phyloP scores from a whole-genome alignment of 2,113 vertebrate genomes.

The Peucedramus taeniatus region DNA sequence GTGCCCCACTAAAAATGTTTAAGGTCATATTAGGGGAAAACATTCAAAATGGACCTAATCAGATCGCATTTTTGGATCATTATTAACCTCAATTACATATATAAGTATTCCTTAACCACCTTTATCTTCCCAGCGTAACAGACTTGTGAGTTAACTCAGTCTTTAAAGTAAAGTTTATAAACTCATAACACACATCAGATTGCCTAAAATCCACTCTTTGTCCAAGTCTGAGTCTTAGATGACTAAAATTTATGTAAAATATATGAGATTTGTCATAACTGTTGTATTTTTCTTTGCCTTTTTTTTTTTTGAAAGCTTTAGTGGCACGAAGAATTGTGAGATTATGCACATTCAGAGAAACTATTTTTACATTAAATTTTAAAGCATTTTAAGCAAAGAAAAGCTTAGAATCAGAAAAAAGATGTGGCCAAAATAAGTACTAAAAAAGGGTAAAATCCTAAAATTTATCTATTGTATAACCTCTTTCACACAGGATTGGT shows the following conservation, averaged over 20 bases:
- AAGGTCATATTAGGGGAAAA: not conserved
- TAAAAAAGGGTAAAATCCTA: not conserved
- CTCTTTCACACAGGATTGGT: not conserved
- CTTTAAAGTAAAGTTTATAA: not conserved
- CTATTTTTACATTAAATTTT: not conserved
- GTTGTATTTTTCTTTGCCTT: not conserved
- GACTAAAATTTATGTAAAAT: not conserved
- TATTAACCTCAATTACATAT: not conserved
- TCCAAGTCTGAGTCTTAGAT: not conserved
- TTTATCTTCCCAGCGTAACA: not conserved
- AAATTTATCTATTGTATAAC: not conserved
- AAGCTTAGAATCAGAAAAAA: not conserved
- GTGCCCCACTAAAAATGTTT: not conserved
- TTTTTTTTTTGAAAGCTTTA: not conserved
- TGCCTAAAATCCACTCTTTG: not conserved
- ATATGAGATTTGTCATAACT: not conserved
- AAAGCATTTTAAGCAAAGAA: not conserved
- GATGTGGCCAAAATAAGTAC: not conserved
- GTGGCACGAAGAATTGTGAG: not conserved
- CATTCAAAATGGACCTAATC: not conserved
- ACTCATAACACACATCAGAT: not conserved
- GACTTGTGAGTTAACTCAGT: not conserved
- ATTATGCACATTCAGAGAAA: not conserved
- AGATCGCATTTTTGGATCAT: not conserved
- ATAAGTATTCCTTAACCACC: not conserved